Conservation (phyloP, 2,797 vertebrate species). For the Sternotherus odoratus region DNA sequence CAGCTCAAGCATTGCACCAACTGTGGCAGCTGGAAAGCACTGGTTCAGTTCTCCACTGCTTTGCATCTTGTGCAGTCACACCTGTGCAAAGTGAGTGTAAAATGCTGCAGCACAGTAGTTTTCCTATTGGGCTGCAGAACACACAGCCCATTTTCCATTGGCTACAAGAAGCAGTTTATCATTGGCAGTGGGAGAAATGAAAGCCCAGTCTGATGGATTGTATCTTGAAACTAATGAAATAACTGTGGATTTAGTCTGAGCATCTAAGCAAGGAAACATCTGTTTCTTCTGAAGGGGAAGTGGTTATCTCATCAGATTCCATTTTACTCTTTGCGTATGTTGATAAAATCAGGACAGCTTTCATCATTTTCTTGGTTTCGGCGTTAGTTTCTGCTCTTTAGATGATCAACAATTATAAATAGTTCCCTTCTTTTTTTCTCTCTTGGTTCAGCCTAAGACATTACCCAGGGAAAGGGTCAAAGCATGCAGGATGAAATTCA, state of each 20-base stretch:
- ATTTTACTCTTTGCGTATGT: conserved; percentile 25
- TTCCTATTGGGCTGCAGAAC: neutral
- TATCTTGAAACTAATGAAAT: neutral
- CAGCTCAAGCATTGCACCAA: neutral
- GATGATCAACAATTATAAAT: neutral
- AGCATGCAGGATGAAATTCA: neutral
- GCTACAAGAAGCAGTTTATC: neutral
- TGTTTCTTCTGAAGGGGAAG: conserved; percentile 68
- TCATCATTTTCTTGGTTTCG: neutral
- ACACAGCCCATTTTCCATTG: neutral
- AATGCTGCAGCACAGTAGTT: neutral
- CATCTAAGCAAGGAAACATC: conserved; percentile 43
- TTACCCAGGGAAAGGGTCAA: neutral
- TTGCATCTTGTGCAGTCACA: neutral
- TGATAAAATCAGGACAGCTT: conserved; percentile 12
- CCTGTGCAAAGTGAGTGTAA: neutral
- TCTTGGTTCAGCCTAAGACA: neutral
- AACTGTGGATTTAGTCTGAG: neutral
- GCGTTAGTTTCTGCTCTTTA: conserved; percentile 19
- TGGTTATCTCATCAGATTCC: neutral
- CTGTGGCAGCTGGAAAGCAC: neutral
- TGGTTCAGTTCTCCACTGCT: neutral
- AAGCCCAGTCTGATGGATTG: neutral
- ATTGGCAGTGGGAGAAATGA: neutral
- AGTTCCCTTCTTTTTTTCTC: neutral